Evolutionary conservation across 1,140 invertebrate genomes (phyloP).

Genomic region (Drosophila parabipectinata): DNA sequence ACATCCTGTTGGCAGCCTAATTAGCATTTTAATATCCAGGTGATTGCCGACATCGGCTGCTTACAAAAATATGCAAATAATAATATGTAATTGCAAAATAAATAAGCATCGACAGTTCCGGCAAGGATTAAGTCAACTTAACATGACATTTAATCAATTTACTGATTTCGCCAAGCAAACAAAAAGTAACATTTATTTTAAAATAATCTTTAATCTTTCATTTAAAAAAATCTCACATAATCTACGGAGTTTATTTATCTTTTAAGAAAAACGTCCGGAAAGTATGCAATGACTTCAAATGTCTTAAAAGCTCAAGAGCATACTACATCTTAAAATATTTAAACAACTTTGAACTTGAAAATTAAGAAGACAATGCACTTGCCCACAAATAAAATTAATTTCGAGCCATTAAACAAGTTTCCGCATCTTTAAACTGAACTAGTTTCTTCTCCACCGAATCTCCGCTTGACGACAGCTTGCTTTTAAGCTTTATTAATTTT

Average conservation of each 20-base stretch:
- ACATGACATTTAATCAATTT: background rate
- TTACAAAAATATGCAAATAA: constrained; percentile 10
- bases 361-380: constrained; percentile 37
- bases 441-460: constrained; percentile 15
- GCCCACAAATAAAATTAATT: constrained; percentile 32
- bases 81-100: constrained; percentile 3
- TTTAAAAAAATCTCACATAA: background rate
- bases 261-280: background rate
- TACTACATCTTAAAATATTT: background rate
- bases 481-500: constrained; percentile 6
- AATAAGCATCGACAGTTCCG: background rate
- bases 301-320: constrained; percentile 2
- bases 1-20: constrained; percentile 7
- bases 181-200: background rate
- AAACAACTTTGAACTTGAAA: constrained; percentile 36
- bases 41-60: background rate
- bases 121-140: background rate
- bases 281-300: constrained; percentile 7
- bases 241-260: background rate
- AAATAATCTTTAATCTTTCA: background rate
- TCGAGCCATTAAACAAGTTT: constrained; percentile 47
- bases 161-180: background rate
- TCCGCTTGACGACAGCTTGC: constrained; percentile 48
- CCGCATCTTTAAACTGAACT: constrained; percentile 37
- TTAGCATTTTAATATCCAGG: constrained; percentile 10